A percentile compares a stretch with the other conserved stretches of the same genome.
phyloP scores from a whole-genome alignment of 92 coral and sea anemone species.

The Bergia sp. region DNA sequence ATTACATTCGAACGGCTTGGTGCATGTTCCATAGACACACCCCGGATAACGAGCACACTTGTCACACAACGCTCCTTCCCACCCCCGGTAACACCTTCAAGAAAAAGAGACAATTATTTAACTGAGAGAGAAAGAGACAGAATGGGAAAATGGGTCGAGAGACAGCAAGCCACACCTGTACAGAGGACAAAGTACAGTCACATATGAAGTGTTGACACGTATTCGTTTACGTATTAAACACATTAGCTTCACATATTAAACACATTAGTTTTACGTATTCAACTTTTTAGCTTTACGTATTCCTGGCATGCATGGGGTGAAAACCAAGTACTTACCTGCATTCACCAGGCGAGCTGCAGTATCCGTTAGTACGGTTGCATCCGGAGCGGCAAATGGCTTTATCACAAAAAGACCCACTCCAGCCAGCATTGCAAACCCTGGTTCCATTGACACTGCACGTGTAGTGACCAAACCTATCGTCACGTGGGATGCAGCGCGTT shows the following conservation, averaged over 20 bases:
- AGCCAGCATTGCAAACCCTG: slow-evolving; percentile 83
- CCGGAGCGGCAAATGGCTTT: slow-evolving; percentile 79
- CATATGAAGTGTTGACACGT: too few species aligned
- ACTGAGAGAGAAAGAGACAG: too few species aligned
- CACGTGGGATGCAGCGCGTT: slow-evolving; percentile 72
- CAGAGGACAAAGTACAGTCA: neutral
- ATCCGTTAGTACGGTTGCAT: slow-evolving; percentile 65
- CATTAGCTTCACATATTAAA: too few species aligned
- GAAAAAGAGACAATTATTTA: neutral
- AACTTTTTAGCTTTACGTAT: too few species aligned
- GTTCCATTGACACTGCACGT: slow-evolving; percentile 73
- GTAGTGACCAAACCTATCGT: slow-evolving; percentile 77
- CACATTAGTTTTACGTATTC: too few species aligned
- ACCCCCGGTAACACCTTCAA: slow-evolving; percentile 67
- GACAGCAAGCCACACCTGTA: neutral
- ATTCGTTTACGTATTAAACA: too few species aligned
- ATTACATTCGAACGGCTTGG: slow-evolving; percentile 65
- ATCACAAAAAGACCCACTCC: slow-evolving; percentile 63
- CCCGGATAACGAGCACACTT: slow-evolving; percentile 66
- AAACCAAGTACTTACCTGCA: slow-evolving; percentile 67
- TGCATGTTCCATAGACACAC: slow-evolving; percentile 83
- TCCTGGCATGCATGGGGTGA: neutral
- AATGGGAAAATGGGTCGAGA: too few species aligned
- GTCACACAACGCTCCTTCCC: slow-evolving; percentile 79
- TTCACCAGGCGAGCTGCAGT: slow-evolving; percentile 62